Percentiles rank a stretch among this genome's conserved stretches.
phyloP scores from a whole-genome alignment of 2,888 invertebrate species.

The Hyppa rectilinea region DNA sequence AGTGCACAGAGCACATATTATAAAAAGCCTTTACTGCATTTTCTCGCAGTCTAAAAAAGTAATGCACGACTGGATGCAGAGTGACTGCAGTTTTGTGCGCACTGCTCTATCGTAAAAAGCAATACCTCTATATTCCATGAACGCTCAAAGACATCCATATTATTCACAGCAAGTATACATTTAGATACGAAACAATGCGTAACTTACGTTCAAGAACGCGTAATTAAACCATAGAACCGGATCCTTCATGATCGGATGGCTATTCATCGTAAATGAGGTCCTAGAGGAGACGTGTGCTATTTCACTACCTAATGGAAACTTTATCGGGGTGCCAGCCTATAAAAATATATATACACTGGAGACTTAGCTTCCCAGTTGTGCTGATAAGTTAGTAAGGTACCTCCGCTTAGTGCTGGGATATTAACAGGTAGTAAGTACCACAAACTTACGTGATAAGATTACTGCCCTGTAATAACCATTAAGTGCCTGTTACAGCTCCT shows the following conservation, averaged over 20 bases:
- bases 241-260: constrained; percentile 70
- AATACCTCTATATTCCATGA: constrained; percentile 61
- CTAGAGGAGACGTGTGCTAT: constrained; percentile 78
- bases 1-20: not conserved
- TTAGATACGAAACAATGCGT: constrained; percentile 75
- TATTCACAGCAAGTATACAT: constrained; percentile 70
- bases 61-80: constrained; percentile 7
- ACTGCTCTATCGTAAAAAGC: constrained; percentile 53
- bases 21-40: constrained; percentile 24
- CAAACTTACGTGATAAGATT: constrained; percentile 62
- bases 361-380: constrained; percentile 38
- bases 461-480: constrained; percentile 49
- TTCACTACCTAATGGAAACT: constrained; percentile 79
- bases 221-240: constrained; percentile 85
- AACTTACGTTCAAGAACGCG: constrained; percentile 73
- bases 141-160: constrained; percentile 61
- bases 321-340: constrained; percentile 72
- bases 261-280: constrained; percentile 84
- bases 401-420: constrained; percentile 34
- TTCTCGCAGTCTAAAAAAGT: constrained; percentile 34
- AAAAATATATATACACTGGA: constrained; percentile 54
- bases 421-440: constrained; percentile 51
- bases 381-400: constrained; percentile 42
- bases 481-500: constrained; percentile 38
- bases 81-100: constrained; percentile 30